Percentiles rank a stretch among this genome's conserved stretches.
phyloP scores from a whole-genome alignment of 2,113 vertebrate genomes.

The Ranitomeya imitator region DNA sequence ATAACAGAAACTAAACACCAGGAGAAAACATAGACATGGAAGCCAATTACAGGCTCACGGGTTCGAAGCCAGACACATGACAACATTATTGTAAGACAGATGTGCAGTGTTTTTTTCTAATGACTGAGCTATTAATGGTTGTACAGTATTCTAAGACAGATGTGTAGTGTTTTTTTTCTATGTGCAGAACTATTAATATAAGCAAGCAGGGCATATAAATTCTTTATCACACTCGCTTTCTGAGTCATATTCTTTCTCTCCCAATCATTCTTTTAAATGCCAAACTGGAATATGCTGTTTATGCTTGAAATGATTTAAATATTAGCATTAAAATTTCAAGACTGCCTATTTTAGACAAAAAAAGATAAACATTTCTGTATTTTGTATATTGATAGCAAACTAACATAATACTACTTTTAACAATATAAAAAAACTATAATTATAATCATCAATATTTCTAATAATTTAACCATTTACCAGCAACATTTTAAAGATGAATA shows the following conservation, averaged over 20 bases:
- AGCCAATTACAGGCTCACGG: no score
- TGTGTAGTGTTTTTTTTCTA: not conserved
- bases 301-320: slow-evolving; percentile 33
- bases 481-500: not conserved
- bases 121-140: not conserved
- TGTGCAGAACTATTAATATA: not conserved
- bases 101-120: no score
- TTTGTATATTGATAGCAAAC: not conserved
- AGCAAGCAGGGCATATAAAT: not conserved
- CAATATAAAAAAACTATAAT: not conserved
- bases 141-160: not conserved
- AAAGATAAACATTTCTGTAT: not conserved
- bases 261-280: slow-evolving; percentile 15
- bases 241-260: not conserved
- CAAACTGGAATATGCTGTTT: slow-evolving; percentile 15
- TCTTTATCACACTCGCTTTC: slow-evolving; percentile 2
- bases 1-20: no score
- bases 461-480: no score
- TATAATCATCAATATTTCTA: not conserved
- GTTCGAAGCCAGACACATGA: no score
- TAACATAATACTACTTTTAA: not conserved
- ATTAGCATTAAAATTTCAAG: slow-evolving; percentile 35
- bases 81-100: no score
- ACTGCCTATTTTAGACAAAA: not conserved
- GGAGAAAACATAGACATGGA: no score